phyloP scores from a whole-genome alignment of 2,888 invertebrate species.

The Drosophila engyochracea region DNA sequence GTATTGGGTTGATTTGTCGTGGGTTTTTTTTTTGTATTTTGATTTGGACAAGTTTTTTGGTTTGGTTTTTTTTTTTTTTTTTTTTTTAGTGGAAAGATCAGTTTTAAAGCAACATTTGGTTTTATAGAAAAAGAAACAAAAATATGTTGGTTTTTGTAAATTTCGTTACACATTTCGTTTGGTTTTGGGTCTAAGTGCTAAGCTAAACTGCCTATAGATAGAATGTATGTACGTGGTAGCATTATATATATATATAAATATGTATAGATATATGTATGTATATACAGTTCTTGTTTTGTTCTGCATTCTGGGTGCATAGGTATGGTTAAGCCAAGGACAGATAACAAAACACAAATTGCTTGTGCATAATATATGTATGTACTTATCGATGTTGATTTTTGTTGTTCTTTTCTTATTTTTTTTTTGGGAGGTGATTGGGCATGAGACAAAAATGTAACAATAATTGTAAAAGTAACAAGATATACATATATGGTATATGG shows the following conservation, averaged over 20 bases:
- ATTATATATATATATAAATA: slow-evolving; percentile 3
- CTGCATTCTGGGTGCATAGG: slow-evolving; percentile 37
- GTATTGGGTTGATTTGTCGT: slow-evolving; percentile 30
- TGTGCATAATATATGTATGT: slow-evolving; percentile 44
- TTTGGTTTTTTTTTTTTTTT: slow-evolving; percentile 12
- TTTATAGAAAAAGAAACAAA: slow-evolving; percentile 80
- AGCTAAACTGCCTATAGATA: slow-evolving; percentile 62
- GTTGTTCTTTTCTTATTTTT: not conserved
- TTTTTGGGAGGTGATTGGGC: not conserved
- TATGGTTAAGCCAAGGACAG: slow-evolving; percentile 42
- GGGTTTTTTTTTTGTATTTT: slow-evolving; percentile 24
- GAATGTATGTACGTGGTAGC: slow-evolving; percentile 26
- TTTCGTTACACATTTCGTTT: slow-evolving; percentile 69
- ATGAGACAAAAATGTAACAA: slow-evolving; percentile 19
- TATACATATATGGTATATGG: not conserved
- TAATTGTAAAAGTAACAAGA: slow-evolving; percentile 9
- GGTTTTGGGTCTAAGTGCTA: slow-evolving; percentile 47
- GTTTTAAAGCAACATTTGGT: slow-evolving; percentile 67
- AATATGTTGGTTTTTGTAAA: slow-evolving; percentile 76
- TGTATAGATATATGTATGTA: slow-evolving; percentile 21
- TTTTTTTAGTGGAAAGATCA: slow-evolving; percentile 40
- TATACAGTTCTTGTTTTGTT: slow-evolving; percentile 34
- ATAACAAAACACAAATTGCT: slow-evolving; percentile 50
- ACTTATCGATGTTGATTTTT: slow-evolving; percentile 8
- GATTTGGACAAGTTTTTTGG: slow-evolving; percentile 45